Conservation (phyloP, 2,797 vertebrate species). For the Bufotes viridis region DNA sequence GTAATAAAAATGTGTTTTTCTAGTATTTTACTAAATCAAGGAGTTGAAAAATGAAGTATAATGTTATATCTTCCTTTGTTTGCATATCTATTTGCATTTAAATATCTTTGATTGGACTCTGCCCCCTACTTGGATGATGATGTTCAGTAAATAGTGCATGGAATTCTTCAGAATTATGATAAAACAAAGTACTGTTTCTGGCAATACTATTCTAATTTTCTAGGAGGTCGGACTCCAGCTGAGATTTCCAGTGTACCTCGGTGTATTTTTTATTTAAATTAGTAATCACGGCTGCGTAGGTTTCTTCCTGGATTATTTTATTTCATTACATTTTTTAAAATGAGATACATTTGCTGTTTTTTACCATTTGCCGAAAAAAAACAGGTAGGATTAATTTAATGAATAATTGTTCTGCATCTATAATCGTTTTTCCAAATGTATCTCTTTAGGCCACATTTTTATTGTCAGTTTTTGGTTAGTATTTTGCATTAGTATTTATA, state of each 20-base stretch:
- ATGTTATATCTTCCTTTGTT: constrained; percentile 18
- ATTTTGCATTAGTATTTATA: too few species aligned
- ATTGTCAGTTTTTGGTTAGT: too few species aligned
- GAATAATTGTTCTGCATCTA: too few species aligned
- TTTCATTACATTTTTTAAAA: neutral
- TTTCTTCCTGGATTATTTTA: neutral
- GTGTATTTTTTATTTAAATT: constrained; percentile 6
- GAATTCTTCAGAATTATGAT: constrained; percentile 54
- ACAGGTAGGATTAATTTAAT: neutral
- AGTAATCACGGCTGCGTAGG: neutral
- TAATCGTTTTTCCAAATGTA: too few species aligned
- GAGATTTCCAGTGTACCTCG: constrained; percentile 29
- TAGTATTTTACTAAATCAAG: constrained; percentile 29
- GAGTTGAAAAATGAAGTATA: constrained; percentile 27
- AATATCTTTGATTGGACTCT: constrained; percentile 57
- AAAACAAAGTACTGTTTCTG: constrained; percentile 48
- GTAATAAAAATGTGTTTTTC: neutral
- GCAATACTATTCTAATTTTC: constrained; percentile 43
- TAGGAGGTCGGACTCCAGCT: constrained; percentile 48
- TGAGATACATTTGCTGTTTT: neutral
- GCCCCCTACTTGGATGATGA: constrained; percentile 60
- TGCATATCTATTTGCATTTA: constrained; percentile 52
- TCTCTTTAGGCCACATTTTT: too few species aligned
- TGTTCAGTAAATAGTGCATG: constrained; percentile 56
- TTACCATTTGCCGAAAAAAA: neutral